Evolutionary conservation across 2,888 invertebrate genomes (phyloP), one percentile per base, ranked within the genome.

Genomic region (Elaeidobius kamerunicus): DNA sequence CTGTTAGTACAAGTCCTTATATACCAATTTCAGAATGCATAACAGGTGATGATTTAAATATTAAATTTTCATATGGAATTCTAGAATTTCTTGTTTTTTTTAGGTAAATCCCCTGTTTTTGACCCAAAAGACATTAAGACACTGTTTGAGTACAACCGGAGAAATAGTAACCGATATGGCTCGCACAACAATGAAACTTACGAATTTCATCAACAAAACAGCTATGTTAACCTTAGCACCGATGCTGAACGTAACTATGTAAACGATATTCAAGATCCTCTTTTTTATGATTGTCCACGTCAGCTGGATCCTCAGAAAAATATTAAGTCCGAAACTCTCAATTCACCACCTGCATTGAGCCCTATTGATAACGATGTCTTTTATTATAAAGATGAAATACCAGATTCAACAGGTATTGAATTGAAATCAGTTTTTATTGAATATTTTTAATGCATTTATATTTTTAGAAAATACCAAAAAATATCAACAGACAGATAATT

Each of bases 11-110:
- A 7, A 89, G 90, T 16, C 90, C 91, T 0, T 94, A 94, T 71
- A 93, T 94, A 73, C 89, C 91, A 6, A 91, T 94, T 62, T 92
- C 91, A 47, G 93, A 94, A 73, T 94, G 94, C 71, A 86, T 90
- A 63, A 91, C 93, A 23, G 94, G 94, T 43, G 82, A 80, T 41
- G 36, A 20, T 17, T 2, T 17, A n/a, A n/a, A n/a, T n/a, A n/a
- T n/a, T n/a, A n/a, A n/a, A n/a, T n/a, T n/a, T n/a, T n/a, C n/a
- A n/a, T n/a, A n/a, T n/a, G n/a, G n/a, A n/a, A n/a, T n/a, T n/a
- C n/a, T n/a, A n/a, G n/a, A n/a, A n/a, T n/a, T n/a, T n/a, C n/a
- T n/a, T 34, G n/a, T 44, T 46, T 28, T 34, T 89, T 63, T 90
- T 92, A 23, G 94, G 94, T 41, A 82, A 80, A 43, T 56, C 52